phyloP scores from a whole-genome alignment of 1,140 invertebrate genomes.

The Bombyx mandarina region DNA sequence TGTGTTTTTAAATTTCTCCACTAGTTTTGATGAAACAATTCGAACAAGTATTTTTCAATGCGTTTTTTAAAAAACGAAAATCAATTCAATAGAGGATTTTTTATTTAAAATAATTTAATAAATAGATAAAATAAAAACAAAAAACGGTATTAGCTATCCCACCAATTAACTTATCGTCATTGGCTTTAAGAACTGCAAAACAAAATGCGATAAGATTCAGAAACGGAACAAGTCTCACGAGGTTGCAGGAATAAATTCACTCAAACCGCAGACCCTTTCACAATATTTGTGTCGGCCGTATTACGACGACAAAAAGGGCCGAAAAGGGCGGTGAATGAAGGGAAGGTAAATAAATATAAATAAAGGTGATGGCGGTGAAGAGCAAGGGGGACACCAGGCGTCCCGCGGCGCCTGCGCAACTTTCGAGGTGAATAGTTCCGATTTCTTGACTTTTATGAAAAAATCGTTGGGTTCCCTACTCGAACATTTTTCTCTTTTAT shows the following conservation, averaged over 20 bases:
- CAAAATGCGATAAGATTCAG: constrained; percentile 2
- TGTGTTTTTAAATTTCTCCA: too few species aligned
- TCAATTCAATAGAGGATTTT: too few species aligned
- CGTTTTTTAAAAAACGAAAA: too few species aligned
- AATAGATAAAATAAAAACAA: background rate
- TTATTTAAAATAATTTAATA: too few species aligned
- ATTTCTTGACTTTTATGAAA: background rate
- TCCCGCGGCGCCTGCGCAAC: constrained; percentile 50
- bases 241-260: constrained; percentile 66
- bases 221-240: constrained; percentile 29
- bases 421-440: background rate
- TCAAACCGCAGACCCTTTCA: constrained; percentile 63
- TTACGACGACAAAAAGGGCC: constrained; percentile 61
- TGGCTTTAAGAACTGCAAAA: background rate
- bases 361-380: constrained; percentile 55
- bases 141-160: background rate
- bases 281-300: constrained; percentile 65
- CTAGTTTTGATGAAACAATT: too few species aligned
- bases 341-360: constrained; percentile 71
- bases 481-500: too few species aligned
- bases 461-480: too few species aligned
- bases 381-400: constrained; percentile 27
- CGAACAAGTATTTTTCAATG: too few species aligned
- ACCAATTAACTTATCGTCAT: background rate
- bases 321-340: constrained; percentile 70